phyloP scores from a whole-genome alignment of 2,888 invertebrate genomes.

The Melieria omissa region DNA sequence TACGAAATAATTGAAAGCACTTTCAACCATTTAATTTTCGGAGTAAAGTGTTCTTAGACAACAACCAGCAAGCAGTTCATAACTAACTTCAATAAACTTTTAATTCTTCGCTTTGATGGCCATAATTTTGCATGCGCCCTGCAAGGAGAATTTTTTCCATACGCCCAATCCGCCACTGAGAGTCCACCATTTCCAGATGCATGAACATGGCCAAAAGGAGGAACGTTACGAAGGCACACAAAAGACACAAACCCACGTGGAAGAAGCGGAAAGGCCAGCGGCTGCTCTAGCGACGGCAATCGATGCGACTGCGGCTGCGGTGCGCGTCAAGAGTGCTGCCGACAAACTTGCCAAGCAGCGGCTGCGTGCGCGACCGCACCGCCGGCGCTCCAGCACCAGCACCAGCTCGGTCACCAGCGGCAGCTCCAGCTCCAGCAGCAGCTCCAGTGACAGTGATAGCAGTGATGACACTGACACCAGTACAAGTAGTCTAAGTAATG shows the following conservation, averaged over 20 bases:
- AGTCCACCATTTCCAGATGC: slow-evolving; percentile 23
- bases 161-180: too few relatives aligned
- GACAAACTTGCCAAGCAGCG: slow-evolving; percentile 31
- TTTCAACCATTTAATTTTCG: neutral
- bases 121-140: too few relatives aligned
- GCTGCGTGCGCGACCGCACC: neutral
- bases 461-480: slow-evolving; percentile 33
- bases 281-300: slow-evolving; percentile 46
- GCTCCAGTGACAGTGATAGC: slow-evolving; percentile 26
- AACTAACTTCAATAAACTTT: too few relatives aligned
- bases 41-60: neutral
- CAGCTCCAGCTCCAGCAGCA: slow-evolving; percentile 12
- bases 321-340: slow-evolving; percentile 16
- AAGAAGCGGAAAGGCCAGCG: slow-evolving; percentile 40
- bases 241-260: slow-evolving; percentile 16
- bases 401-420: slow-evolving; percentile 36
- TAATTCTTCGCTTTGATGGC: too few relatives aligned
- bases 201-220: slow-evolving; percentile 9
- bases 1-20: neutral
- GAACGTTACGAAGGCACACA: slow-evolving; percentile 10
- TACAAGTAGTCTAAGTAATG: slow-evolving; percentile 28
- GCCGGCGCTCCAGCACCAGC: slow-evolving; percentile 33
- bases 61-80: slow-evolving; percentile 21
- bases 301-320: slow-evolving; percentile 29
- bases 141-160: too few relatives aligned